Evolutionary conservation across 2,888 invertebrate genomes (phyloP).

Genomic region (Monopis laevigella): DNA sequence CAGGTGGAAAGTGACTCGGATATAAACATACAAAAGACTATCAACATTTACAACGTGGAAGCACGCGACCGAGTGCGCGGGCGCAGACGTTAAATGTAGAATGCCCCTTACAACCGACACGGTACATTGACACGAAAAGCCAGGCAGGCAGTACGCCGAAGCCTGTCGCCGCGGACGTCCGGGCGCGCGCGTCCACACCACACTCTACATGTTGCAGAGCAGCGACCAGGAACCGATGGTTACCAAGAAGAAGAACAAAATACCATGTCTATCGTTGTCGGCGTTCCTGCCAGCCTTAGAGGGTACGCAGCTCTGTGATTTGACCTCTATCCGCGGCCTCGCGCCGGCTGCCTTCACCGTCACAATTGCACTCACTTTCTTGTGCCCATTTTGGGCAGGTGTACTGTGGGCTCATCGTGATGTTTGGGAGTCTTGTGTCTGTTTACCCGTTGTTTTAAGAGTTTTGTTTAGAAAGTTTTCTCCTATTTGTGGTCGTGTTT

Average conservation of each 20-base stretch:
- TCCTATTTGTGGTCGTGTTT: too few relatives aligned
- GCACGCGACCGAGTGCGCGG: slow-evolving; percentile 17
- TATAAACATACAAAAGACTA: too few relatives aligned
- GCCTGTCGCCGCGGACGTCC: slow-evolving; percentile 52
- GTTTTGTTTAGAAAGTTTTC: too few relatives aligned
- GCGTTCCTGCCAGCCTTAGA: slow-evolving; percentile 58
- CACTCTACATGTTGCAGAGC: slow-evolving; percentile 49
- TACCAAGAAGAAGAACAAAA: slow-evolving; percentile 60
- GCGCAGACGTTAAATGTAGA: slow-evolving; percentile 32
- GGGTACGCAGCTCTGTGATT: slow-evolving; percentile 43
- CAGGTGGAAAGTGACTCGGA: too few relatives aligned
- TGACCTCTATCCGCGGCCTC: slow-evolving; percentile 57
- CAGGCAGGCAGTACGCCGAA: slow-evolving; percentile 36
- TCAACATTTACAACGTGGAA: slow-evolving; percentile 5
- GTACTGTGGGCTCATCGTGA: slow-evolving; percentile 28
- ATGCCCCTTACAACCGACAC: slow-evolving; percentile 39
- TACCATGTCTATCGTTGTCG: slow-evolving; percentile 58
- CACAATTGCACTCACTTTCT: slow-evolving; percentile 57
- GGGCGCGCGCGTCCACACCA: slow-evolving; percentile 19
- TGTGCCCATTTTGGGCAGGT: slow-evolving; percentile 49
- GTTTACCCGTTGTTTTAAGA: not conserved
- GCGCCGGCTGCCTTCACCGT: slow-evolving; percentile 54
- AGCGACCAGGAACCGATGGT: slow-evolving; percentile 55
- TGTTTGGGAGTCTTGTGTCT: slow-evolving; percentile 1
- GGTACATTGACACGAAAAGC: slow-evolving; percentile 38